These are phyloP conservation scores for Oreohelix idahoensis DNA, from an alignment of 1,140 invertebrate genomes.

Conservation along the genomic window DNA sequence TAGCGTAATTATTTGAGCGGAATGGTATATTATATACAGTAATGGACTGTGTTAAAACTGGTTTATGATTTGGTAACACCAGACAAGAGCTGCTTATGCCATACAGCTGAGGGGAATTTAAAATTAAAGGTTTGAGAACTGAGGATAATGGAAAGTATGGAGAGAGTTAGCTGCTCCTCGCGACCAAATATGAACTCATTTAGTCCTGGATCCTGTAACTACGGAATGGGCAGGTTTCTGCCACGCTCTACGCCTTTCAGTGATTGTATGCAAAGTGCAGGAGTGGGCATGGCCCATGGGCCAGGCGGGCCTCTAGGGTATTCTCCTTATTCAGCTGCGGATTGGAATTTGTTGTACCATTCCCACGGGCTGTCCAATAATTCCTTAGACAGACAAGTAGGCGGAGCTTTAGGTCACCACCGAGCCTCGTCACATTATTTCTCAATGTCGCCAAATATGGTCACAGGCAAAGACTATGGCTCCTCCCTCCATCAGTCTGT, in stretches of 20 bases:
- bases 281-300: slow-evolving; percentile 42
- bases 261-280: slow-evolving; percentile 61
- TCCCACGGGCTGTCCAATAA: slow-evolving; percentile 37
- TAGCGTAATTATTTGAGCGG: too few species aligned
- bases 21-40: too few species aligned
- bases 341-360: slow-evolving; percentile 58
- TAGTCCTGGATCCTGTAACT: slow-evolving; percentile 38
- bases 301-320: slow-evolving; percentile 49
- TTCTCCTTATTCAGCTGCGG: slow-evolving; percentile 53
- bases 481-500: slow-evolving; percentile 31
- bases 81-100: too few species aligned
- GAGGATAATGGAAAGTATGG: slow-evolving; percentile 34
- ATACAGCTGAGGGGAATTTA: too few species aligned
- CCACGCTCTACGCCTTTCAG: slow-evolving; percentile 55
- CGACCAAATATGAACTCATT: slow-evolving; percentile 25
- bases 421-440: slow-evolving; percentile 32
- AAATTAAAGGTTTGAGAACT: too few species aligned
- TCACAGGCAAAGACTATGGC: slow-evolving; percentile 29
- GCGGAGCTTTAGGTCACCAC: slow-evolving; percentile 33
- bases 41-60: too few species aligned
- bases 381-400: slow-evolving; percentile 30
- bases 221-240: slow-evolving; percentile 58
- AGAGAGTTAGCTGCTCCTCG: slow-evolving; percentile 23
- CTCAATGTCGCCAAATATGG: slow-evolving; percentile 33
- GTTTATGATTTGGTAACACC: too few species aligned